phyloP scores from a whole-genome alignment of 2,113 vertebrate genomes.

The Aptenodytes forsteri region DNA sequence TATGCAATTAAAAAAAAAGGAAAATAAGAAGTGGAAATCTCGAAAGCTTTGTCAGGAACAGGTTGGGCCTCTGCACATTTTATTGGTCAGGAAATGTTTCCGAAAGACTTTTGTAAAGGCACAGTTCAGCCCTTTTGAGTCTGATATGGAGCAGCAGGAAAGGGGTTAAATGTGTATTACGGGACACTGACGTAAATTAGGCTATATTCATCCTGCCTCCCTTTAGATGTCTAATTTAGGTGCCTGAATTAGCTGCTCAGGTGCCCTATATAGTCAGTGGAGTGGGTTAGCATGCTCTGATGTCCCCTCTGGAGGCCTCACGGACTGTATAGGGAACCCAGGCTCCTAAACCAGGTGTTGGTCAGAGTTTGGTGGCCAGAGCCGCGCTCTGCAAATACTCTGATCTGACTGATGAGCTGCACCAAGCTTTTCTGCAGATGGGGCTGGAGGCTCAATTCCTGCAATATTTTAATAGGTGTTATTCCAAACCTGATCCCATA shows the following conservation, averaged over 20 bases:
- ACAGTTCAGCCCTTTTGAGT: not conserved
- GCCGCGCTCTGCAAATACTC: fast-evolving
- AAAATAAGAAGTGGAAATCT: not conserved
- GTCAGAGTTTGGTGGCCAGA: not conserved
- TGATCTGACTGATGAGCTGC: fast-evolving
- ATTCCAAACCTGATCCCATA: not conserved
- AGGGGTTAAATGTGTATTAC: not conserved
- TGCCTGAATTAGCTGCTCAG: not conserved
- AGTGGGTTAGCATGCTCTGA: not conserved
- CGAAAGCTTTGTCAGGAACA: not conserved
- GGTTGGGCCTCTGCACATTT: not conserved
- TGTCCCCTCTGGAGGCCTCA: not conserved
- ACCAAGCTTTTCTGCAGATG: not conserved
- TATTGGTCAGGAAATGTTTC: not conserved
- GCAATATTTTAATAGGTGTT: not conserved
- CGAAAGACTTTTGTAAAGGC: not conserved
- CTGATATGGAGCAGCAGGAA: not conserved
- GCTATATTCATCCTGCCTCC: not conserved
- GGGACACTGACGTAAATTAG: not conserved
- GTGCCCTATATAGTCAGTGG: not conserved
- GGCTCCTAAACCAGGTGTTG: not conserved
- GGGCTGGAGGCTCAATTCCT: not conserved
- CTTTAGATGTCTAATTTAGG: not conserved
- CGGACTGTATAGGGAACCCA: not conserved
- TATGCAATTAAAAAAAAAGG: fast-evolving